Base-by-base conservation (phyloP, 2,888 invertebrate species). In the Steinernema carpocapsae region DNA sequence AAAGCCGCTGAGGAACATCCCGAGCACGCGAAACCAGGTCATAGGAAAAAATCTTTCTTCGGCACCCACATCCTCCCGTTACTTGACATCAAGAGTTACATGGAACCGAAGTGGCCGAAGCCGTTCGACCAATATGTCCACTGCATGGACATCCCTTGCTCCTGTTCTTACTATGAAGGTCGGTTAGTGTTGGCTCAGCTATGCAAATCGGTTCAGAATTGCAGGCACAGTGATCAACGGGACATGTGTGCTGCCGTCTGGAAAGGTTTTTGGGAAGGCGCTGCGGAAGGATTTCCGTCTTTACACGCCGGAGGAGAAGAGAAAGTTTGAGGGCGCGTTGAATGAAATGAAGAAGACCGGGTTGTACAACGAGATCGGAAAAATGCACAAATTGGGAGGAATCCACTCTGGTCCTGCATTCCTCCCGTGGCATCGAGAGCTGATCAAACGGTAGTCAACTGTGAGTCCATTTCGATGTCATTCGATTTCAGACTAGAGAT, bases 321-420 rank as follows among this genome's bases (percentile, higher is more conserved):
- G 45, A 14, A 71, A 73, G 48, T 70, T 79, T 46, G 64, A 64
- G n/a, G 74, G 73, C n/a, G 64, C 64, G 64, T 32, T 78, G 19
- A 51, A 84, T 71, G 72, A 59, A 17, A 79, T 85, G 80, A 83
- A 82, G 71, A 75, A 74, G 6, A 78, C 76, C 71, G 83, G 83
- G 7, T 70, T 80, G 12, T 85, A 84, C 76, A 82, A 83, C 73
- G 73, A 78, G 75, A 71, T 80, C 32, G 80, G 81, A 2, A 52
- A 74, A 37, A 76, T 81, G 52, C 81, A 81, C 72, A 75, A 76
- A 46, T 81, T 81, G 43, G 79, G 81, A 4, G 85, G 85, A 4
- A 83, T 85, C 1, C 85, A 85, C 78, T 83, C 83, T 0, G 85
- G 85, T 14, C 85, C 85, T 1, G 83, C 82, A 1, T 85, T 85